A percentile compares a stretch with the other conserved stretches of the same genome.
These are phyloP conservation scores for Standfussiana lucernea DNA, from an alignment of 2,888 invertebrate genomes.

Conservation along the genomic window DNA sequence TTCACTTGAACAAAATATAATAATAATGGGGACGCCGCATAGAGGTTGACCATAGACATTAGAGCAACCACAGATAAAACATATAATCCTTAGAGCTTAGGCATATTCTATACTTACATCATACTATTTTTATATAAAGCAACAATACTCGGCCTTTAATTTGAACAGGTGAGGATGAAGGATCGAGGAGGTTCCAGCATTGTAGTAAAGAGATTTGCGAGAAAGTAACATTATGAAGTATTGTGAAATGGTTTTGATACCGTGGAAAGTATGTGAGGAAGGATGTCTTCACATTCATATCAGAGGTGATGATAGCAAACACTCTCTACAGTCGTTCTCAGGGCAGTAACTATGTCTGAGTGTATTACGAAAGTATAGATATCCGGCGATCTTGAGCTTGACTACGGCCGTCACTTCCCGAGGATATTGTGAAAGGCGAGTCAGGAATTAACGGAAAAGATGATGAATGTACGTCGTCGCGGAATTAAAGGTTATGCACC, in stretches of 20 bases:
- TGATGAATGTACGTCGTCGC: constrained; percentile 9
- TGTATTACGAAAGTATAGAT: constrained; percentile 34
- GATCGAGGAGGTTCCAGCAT: no score
- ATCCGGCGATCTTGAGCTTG: constrained; percentile 31
- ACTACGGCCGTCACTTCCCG: constrained; percentile 25
- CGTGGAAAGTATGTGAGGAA: not conserved
- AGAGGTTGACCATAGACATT: no score
- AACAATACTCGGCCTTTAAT: no score
- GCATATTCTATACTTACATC: no score
- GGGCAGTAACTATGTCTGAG: constrained; percentile 25
- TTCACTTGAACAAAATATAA: no score
- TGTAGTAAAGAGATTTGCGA: not conserved
- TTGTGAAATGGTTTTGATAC: not conserved
- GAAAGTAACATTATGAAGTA: not conserved
- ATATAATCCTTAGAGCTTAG: no score
- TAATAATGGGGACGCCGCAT: no score
- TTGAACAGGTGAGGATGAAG: not conserved
- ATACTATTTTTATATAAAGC: no score
- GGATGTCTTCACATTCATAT: not conserved
- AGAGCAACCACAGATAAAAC: no score
- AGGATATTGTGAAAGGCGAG: constrained; percentile 24
- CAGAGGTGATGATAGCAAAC: not conserved
- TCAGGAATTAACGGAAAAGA: constrained; percentile 26
- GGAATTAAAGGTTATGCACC: constrained; percentile 25
- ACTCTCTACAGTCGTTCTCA: constrained; percentile 40